These are phyloP conservation scores for Epizoanthus ramosus DNA, from an alignment of 92 coral and sea anemone genomes.

Conservation along the genomic window DNA sequence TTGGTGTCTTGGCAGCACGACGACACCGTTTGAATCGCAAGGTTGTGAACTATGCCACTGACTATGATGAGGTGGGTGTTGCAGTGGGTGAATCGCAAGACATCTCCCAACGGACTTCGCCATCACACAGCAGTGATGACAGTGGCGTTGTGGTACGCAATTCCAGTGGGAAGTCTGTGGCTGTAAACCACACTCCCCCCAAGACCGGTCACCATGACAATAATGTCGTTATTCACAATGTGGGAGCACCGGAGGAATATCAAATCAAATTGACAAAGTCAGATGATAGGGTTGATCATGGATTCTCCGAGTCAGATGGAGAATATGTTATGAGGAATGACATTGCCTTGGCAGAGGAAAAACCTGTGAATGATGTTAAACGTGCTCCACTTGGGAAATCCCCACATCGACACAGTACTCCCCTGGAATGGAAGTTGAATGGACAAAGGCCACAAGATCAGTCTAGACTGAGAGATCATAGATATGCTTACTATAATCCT, in stretches of 20 bases:
- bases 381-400: conserved; percentile 24
- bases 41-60: conserved; percentile 50
- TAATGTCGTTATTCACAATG: conserved; percentile 82
- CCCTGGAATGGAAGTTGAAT: neutral
- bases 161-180: conserved; percentile 77
- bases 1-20: conserved; percentile 85
- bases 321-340: conserved; percentile 84
- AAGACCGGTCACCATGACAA: conserved; percentile 64
- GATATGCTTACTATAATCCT: conserved; percentile 33
- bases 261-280: conserved; percentile 82
- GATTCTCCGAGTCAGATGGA: conserved; percentile 97
- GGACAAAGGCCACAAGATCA: neutral
- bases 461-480: conserved; percentile 27
- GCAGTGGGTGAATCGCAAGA: conserved; percentile 74
- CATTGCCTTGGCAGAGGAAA: conserved; percentile 28
- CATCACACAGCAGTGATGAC: conserved; percentile 95
- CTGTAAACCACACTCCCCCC: conserved; percentile 56
- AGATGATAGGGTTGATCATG: conserved; percentile 87
- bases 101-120: conserved; percentile 83
- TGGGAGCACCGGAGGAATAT: conserved; percentile 90
- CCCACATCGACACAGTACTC: conserved; percentile 19
- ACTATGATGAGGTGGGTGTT: conserved; percentile 68
- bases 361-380: neutral
- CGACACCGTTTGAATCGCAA: conserved; percentile 65
- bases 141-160: conserved; percentile 96